A percentile compares a stretch with the other conserved stretches of the same genome.
Conservation (phyloP, 1,140 invertebrate species). For the Leptopilina clavipes region DNA sequence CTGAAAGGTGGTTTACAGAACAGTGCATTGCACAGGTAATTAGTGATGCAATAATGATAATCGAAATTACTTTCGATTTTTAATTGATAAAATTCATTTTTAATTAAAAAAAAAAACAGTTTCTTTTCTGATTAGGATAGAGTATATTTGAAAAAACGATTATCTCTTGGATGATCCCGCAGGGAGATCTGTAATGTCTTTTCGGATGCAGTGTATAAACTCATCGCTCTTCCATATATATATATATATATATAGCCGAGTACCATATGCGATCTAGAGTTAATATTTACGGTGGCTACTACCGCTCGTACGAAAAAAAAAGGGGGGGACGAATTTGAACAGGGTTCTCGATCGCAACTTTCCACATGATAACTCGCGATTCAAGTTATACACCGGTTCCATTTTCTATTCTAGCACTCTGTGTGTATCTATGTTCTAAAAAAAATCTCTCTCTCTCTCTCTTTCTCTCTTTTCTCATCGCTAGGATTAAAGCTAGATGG, state of each 20-base stretch:
- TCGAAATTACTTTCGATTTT: background rate
- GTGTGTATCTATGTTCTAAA: too few species aligned
- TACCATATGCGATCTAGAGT: constrained; percentile 50
- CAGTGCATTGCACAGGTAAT: background rate
- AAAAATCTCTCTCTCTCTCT: too few species aligned
- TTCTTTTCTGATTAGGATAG: too few species aligned
- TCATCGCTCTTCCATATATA: constrained; percentile 39
- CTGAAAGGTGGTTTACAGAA: background rate
- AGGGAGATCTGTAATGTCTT: constrained; percentile 27
- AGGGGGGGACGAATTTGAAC: constrained; percentile 28
- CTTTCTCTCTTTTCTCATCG: constrained; percentile 34
- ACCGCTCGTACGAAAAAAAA: constrained; percentile 35
- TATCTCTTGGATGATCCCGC: background rate
- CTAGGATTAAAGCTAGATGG: constrained; percentile 57
- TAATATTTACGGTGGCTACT: constrained; percentile 52
- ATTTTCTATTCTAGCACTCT: background rate
- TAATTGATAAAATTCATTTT: too few species aligned
- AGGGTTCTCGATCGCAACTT: constrained; percentile 36
- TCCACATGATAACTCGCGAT: constrained; percentile 54
- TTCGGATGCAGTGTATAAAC: constrained; percentile 43
- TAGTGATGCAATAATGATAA: constrained; percentile 11
- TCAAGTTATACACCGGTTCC: constrained; percentile 30
- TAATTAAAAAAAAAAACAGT: too few species aligned
- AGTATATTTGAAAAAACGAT: constrained; percentile 28
- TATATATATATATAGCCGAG: too few species aligned